Percentiles rank a stretch among this genome's conserved stretches.
Evolutionary conservation across 2,888 invertebrate genomes (phyloP).

Genomic region (Agonopterix arenella): DNA sequence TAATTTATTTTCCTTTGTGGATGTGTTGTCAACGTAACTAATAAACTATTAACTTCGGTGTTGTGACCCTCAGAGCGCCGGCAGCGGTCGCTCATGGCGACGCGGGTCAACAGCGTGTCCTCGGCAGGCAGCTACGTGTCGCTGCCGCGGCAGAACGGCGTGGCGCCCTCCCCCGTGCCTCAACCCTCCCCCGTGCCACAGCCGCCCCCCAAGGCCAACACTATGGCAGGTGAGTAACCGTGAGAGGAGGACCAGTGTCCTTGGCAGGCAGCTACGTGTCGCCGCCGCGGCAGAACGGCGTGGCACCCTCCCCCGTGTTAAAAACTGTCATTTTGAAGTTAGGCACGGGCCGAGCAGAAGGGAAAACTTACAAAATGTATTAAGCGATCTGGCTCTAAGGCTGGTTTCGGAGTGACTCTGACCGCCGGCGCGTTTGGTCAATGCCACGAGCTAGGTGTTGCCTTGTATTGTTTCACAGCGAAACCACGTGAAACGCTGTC

Average conservation of each 20-base stretch:
- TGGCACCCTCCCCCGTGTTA: conserved; percentile 26
- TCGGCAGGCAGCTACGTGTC: conserved; percentile 18
- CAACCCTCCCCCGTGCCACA: conserved; percentile 23
- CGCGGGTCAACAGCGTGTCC: conserved; percentile 34
- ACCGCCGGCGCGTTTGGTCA: too few species aligned
- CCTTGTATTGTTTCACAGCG: too few species aligned
- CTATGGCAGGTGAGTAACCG: not conserved
- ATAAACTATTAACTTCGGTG: too few species aligned
- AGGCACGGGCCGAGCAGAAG: too few species aligned
- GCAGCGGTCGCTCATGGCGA: conserved; percentile 40
- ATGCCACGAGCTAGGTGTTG: too few species aligned
- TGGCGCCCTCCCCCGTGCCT: conserved; percentile 27
- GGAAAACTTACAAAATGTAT: too few species aligned
- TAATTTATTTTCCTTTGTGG: too few species aligned
- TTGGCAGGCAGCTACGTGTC: conserved; percentile 18
- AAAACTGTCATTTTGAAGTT: too few species aligned
- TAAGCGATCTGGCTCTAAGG: too few species aligned
- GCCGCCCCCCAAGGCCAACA: conserved; percentile 27
- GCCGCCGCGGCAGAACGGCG: conserved; percentile 36
- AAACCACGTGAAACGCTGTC: too few species aligned
- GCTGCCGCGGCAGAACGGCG: conserved; percentile 36
- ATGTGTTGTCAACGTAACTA: too few species aligned
- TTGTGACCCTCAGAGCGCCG: conserved; percentile 42
- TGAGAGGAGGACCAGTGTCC: conserved; percentile 18
- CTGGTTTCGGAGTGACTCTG: too few species aligned